Conservation (phyloP, 2,113 vertebrate species). For the Mystacornis crossleyi region DNA sequence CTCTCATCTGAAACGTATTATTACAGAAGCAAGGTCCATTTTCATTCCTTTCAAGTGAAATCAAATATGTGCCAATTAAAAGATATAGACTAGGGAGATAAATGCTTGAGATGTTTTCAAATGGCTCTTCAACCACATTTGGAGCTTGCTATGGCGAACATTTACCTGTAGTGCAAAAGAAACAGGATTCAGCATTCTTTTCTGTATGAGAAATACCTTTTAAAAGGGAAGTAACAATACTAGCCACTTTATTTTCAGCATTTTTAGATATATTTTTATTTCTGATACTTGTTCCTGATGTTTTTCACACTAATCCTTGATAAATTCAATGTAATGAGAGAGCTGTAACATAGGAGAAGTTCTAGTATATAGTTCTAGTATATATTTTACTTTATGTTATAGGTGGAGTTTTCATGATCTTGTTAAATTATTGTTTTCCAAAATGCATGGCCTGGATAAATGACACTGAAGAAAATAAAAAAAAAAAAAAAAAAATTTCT, state of each 20-base stretch:
- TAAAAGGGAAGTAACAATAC: not conserved
- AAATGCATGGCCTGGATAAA: not conserved
- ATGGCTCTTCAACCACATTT: not conserved
- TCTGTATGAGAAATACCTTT: not conserved
- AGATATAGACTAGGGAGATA: not conserved
- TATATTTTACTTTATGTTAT: not conserved
- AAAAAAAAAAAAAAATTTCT: too few relatives aligned
- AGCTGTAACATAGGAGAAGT: not conserved
- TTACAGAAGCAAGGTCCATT: not conserved
- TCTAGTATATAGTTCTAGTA: not conserved
- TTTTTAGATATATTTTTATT: not conserved
- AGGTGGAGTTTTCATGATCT: not conserved
- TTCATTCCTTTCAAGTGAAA: not conserved
- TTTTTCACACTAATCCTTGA: not conserved
- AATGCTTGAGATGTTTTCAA: not conserved
- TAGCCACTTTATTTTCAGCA: not conserved
- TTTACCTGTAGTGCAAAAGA: conserved; percentile 1
- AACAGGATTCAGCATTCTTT: not conserved
- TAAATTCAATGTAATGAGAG: not conserved
- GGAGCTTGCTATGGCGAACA: conserved; percentile 20
- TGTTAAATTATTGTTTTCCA: not conserved
- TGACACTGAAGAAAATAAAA: too few relatives aligned
- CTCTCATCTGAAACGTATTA: not conserved
- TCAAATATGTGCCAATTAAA: conserved; percentile 19
- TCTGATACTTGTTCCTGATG: not conserved